A percentile compares a stretch with the other conserved stretches of the same genome.
Conservation (phyloP, 2,113 vertebrate genomes). For the Promerops cafer region DNA sequence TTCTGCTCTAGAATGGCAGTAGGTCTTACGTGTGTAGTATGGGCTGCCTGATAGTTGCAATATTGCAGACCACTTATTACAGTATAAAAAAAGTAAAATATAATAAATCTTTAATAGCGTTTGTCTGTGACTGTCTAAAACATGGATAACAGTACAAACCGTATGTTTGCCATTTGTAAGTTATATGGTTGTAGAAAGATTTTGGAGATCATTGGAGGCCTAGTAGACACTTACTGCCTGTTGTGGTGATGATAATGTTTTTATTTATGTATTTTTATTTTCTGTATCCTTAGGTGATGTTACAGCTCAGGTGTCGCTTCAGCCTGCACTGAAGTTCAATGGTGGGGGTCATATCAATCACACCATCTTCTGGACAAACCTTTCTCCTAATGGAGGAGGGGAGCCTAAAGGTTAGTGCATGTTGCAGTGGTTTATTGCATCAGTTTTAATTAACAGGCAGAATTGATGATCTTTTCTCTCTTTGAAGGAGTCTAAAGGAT, state of each 20-base stretch:
- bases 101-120: not conserved
- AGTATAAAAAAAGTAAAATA: not conserved
- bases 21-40: fast-evolving
- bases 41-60: not conserved
- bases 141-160: not conserved
- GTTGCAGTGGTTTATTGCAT: not conserved
- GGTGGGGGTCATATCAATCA: conserved; percentile 97
- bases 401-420: conserved; percentile 85
- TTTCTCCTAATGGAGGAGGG: conserved; percentile 88
- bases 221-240: not conserved
- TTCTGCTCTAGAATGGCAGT: not conserved
- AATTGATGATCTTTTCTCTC: not conserved
- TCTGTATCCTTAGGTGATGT: conserved; percentile 82
- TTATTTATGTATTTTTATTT: not conserved
- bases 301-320: conserved; percentile 86
- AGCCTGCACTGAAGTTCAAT: conserved; percentile 90
- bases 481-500: not conserved
- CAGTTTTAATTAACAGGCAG: not conserved
- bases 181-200: not conserved
- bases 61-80: not conserved
- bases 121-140: not conserved
- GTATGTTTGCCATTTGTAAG: not conserved
- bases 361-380: conserved; percentile 97
- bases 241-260: not conserved
- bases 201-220: not conserved